Conservation (phyloP, 2,888 invertebrate genomes). For the Coelinius sp. region DNA sequence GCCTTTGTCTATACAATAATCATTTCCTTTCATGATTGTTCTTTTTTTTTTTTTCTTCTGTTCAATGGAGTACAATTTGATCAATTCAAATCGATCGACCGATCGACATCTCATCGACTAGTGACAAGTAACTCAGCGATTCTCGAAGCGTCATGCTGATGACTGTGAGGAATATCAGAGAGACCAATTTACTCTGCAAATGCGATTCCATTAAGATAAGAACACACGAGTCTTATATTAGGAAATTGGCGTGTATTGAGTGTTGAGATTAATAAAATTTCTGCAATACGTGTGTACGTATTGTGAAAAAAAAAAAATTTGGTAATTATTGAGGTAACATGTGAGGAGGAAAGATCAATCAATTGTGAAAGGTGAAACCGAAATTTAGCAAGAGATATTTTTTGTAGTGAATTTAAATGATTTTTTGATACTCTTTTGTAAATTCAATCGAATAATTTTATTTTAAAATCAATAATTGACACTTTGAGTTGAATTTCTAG, state of each 20-base stretch:
- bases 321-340: background rate
- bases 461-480: background rate
- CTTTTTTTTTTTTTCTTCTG: background rate
- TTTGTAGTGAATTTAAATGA: too few relatives aligned
- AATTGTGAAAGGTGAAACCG: background rate
- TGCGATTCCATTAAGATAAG: slow-evolving; percentile 48
- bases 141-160: slow-evolving; percentile 38
- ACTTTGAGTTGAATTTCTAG: background rate
- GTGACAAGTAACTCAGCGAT: slow-evolving; percentile 17
- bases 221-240: background rate
- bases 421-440: too few relatives aligned
- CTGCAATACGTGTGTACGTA: background rate
- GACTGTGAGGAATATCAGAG: slow-evolving; percentile 39
- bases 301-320: background rate
- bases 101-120: slow-evolving; percentile 19
- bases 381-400: too few relatives aligned
- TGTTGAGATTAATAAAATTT: background rate
- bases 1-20: slow-evolving; percentile 1
- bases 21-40: slow-evolving; percentile 7
- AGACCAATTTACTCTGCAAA: slow-evolving; percentile 38
- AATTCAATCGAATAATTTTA: too few relatives aligned
- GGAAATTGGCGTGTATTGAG: slow-evolving; percentile 1
- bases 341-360: background rate
- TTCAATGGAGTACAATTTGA: background rate
- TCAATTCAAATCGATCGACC: background rate